Base-by-base conservation (phyloP, 2,888 invertebrate genomes). In the Synergus umbraculus region DNA sequence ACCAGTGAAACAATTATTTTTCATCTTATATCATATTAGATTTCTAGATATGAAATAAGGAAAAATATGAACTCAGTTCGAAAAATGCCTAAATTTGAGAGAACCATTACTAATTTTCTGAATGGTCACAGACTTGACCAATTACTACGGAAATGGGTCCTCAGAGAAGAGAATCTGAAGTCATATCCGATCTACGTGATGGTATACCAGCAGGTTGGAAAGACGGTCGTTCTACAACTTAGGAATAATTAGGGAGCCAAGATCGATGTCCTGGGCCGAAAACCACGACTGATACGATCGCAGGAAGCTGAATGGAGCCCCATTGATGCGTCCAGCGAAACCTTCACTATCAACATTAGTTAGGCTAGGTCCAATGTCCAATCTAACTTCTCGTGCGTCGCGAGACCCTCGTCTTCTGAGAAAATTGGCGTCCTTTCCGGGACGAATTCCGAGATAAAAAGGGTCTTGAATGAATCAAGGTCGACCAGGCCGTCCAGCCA, bases 371-470 rank as follows among this genome's bases (percentile, higher is more conserved):
- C 82, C 84, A 64, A 41, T 15, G 77, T 78, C 82, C 84, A 64
- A 22, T 18, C 60, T 46, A 76, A 63, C 64, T 44, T 46, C 76
- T 58, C 81, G 82, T 82, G 78, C 78, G 78, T 78, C 67, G 58
- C 76, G 80, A 78, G 85, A 82, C 85, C 85, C 83, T 83, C 81
- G 84, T 84, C 89, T 92, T 91, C 92, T 90, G 80, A 92, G 92
- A 92, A 92, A 92, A 90, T 89, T 85, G 85, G 89, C 91, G 90
- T 90, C 90, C 91, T 92, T 92, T 92, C 92, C 92, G 91, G 91
- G 92, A 92, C 90, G 89, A 91, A 92, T 92, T 91, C 91, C 90
- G 84, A 91, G 91, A 91, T 91, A 91, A 91, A 92, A 90, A 88
- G 89, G 90, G 88, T 88, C 89, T 86, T 91, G 92, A 91, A 92